These are phyloP conservation scores for Parnassius apollo DNA, from an alignment of 2,888 invertebrate species.

Conservation along the genomic window DNA sequence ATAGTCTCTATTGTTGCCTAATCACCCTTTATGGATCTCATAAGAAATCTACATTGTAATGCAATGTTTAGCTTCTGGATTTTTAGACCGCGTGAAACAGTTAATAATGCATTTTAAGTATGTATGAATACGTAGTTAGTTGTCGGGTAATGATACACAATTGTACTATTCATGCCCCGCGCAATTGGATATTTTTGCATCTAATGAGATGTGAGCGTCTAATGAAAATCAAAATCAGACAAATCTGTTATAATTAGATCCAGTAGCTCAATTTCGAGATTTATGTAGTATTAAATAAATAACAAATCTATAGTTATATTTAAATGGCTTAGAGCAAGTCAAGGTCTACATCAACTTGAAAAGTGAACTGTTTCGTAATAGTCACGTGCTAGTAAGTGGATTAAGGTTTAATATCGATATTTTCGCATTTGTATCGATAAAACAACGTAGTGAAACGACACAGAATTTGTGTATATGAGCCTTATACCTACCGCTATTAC, in stretches of 20 bases:
- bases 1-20: not conserved
- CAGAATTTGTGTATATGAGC: conserved; percentile 24
- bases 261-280: not conserved
- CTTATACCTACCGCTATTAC: conserved; percentile 41
- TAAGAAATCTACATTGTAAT: not conserved
- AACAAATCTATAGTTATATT: not conserved
- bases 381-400: not conserved
- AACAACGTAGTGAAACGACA: conserved; percentile 2
- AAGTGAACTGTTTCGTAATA: not conserved
- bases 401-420: conserved; percentile 1
- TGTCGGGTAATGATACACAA: conserved; percentile 51
- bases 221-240: no score
- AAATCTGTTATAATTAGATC: not conserved
- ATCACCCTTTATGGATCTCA: not conserved
- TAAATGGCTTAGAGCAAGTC: no score
- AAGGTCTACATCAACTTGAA: no score
- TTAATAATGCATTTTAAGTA: conserved; percentile 33
- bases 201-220: not conserved
- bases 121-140: conserved; percentile 60
- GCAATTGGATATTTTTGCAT: conserved; percentile 8
- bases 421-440: conserved; percentile 8
- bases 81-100: conserved; percentile 11
- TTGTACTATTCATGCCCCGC: conserved; percentile 6
- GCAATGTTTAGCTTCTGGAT: conserved; percentile 10
- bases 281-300: not conserved